These are phyloP conservation scores for Acanthopleura granulata DNA, from an alignment of 2,888 invertebrate genomes.

Conservation along the genomic window DNA sequence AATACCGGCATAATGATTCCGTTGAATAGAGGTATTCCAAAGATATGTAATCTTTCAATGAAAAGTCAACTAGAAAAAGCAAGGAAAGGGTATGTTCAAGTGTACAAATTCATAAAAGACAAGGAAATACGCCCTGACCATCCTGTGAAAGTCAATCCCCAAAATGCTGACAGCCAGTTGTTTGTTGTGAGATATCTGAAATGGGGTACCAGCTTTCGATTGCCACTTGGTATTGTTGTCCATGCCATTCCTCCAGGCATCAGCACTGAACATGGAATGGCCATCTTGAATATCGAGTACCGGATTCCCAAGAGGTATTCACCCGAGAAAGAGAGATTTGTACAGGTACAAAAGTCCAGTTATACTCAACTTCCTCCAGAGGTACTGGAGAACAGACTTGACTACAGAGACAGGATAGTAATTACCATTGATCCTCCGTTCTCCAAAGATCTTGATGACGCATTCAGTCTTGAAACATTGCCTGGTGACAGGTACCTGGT, in stretches of 20 bases:
- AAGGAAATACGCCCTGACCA: constrained; percentile 49
- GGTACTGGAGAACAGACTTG: constrained; percentile 33
- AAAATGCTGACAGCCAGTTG: constrained; percentile 43
- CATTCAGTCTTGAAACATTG: constrained; percentile 50
- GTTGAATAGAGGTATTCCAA: constrained; percentile 49
- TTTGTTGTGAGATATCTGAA: constrained; percentile 61
- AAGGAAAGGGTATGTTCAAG: constrained; percentile 44
- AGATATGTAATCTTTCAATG: constrained; percentile 51
- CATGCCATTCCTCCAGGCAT: constrained; percentile 49
- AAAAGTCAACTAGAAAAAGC: constrained; percentile 31
- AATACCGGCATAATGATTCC: constrained; percentile 58
- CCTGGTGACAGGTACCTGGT: constrained; percentile 46
- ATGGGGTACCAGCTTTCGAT: constrained; percentile 50
- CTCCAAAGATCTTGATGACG: constrained; percentile 42
- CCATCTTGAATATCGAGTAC: constrained; percentile 54
- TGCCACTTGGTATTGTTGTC: constrained; percentile 59
- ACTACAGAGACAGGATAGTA: constrained; percentile 45
- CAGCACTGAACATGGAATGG: constrained; percentile 41
- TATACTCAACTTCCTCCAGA: constrained; percentile 29
- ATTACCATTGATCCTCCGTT: constrained; percentile 45
- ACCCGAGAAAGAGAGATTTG: constrained; percentile 38
- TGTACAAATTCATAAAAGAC: constrained; percentile 46
- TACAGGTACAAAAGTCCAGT: constrained; percentile 36
- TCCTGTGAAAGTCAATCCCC: constrained; percentile 46
- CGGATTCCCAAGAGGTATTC: constrained; percentile 42